These are phyloP conservation scores for Caranx ignobilis DNA, from an alignment of 2,113 vertebrate species.

Conservation along the genomic window DNA sequence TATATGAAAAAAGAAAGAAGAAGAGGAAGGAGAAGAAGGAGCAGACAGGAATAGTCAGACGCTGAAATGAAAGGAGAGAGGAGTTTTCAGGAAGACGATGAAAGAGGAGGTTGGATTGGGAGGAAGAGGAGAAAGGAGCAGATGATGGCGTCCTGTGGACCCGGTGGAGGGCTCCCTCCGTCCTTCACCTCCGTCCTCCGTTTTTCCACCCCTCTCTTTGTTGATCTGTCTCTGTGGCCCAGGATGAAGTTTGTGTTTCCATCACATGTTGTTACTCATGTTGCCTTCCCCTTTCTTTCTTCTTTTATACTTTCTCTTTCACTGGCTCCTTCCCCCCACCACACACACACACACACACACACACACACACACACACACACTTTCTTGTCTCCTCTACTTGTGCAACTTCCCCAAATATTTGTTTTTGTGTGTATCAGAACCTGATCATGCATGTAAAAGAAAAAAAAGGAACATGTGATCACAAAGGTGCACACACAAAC, in stretches of 20 bases:
- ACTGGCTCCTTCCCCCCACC: not conserved
- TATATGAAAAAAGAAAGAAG: not conserved
- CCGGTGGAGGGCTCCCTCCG: slow-evolving; percentile 21
- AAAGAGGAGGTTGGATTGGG: slow-evolving; percentile 17
- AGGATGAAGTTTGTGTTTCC: slow-evolving; percentile 49
- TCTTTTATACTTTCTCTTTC: not conserved
- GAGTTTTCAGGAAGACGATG: not conserved
- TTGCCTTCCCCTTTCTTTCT: slow-evolving; percentile 20
- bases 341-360: not conserved
- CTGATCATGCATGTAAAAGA: too few relatives aligned
- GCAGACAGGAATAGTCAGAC: not conserved
- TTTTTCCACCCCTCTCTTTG: slow-evolving; percentile 58
- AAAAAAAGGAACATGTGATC: not conserved
- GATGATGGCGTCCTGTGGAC: not conserved
- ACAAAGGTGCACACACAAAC: too few relatives aligned
- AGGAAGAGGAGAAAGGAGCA: slow-evolving; percentile 31
- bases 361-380: not conserved
- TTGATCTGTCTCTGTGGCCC: slow-evolving; percentile 22
- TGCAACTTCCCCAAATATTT: too few relatives aligned
- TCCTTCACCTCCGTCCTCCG: slow-evolving; percentile 28
- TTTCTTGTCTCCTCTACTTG: not conserved
- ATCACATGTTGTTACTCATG: slow-evolving; percentile 34
- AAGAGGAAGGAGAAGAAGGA: not conserved
- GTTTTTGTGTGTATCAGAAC: not conserved
- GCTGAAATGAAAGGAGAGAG: not conserved